Conservation (phyloP, 53 echinoderm and acorn worm species). For the Holothuria leucospilota region DNA sequence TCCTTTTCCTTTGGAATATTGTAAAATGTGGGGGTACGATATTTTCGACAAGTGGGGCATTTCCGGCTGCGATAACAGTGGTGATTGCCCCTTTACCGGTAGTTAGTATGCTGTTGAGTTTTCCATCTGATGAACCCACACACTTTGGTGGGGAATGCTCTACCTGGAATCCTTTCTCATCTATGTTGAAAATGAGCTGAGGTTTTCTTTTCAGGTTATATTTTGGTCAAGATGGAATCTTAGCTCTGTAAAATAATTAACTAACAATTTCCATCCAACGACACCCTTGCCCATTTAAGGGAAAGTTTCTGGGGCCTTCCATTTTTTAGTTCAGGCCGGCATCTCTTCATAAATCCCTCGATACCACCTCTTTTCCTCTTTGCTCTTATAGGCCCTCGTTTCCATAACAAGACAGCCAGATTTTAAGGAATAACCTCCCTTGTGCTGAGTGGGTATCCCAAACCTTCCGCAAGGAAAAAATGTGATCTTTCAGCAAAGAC, state of each 20-base stretch:
- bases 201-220: conserved; percentile 31
- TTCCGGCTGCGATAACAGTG: conserved; percentile 53
- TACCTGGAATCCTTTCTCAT: background rate
- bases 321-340: too few relatives aligned
- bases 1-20: conserved; percentile 51
- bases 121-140: background rate
- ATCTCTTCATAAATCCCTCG: conserved; percentile 17
- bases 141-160: too few relatives aligned
- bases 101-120: background rate
- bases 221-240: too few relatives aligned
- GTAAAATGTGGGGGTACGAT: conserved; percentile 46
- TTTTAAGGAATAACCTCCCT: background rate
- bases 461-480: conserved; percentile 11
- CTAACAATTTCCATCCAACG: conserved; percentile 14
- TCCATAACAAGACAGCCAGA: conserved; percentile 40
- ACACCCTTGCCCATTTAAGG: conserved; percentile 22
- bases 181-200: conserved; percentile 27
- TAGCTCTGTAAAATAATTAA: too few relatives aligned
- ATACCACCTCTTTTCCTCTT: conserved; percentile 34
- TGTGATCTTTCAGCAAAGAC: conserved; percentile 17
- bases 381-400: background rate
- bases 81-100: conserved; percentile 24
- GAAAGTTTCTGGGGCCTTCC: too few relatives aligned
- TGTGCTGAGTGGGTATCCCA: background rate
- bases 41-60: too few relatives aligned